These are phyloP conservation scores for Sternotherus odoratus DNA, from an alignment of 2,797 vertebrate genomes.

Conservation along the genomic window DNA sequence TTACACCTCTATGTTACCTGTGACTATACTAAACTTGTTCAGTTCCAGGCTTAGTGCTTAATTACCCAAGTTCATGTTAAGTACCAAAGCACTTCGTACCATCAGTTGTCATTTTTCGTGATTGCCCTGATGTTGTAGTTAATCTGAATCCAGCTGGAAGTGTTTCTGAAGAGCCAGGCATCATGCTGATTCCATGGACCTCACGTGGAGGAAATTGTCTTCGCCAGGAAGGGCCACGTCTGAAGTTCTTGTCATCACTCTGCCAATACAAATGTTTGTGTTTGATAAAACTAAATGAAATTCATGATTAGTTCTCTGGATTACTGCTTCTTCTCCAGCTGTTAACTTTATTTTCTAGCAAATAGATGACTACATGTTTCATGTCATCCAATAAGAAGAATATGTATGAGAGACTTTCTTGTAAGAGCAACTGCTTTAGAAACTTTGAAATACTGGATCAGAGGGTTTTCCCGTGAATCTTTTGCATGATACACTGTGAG, in stretches of 20 bases:
- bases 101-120: slow-evolving; percentile 91
- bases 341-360: neutral
- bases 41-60: neutral
- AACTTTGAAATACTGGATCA: neutral
- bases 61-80: neutral
- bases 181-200: slow-evolving; percentile 98
- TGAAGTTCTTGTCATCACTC: slow-evolving; percentile 93
- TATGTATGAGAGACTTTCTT: neutral
- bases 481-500: neutral
- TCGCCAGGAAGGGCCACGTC: slow-evolving; percentile 93
- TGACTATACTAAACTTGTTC: accelerated
- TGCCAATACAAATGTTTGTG: slow-evolving; percentile 55
- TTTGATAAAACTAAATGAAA: neutral
- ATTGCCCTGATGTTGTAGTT: slow-evolving; percentile 93
- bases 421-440: neutral
- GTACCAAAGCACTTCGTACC: slow-evolving; percentile 80
- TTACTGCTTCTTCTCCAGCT: neutral
- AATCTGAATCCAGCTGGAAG: slow-evolving; percentile 96
- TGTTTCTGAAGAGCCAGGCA: slow-evolving; percentile 97
- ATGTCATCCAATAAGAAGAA: neutral
- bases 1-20: neutral
- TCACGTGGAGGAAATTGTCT: slow-evolving; percentile 96
- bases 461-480: neutral
- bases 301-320: neutral
- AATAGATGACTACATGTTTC: neutral